Evolutionary conservation across 2,888 invertebrate species (phyloP), one percentile per base, ranked within the genome.

Genomic region (Himalopsyche anomala): DNA sequence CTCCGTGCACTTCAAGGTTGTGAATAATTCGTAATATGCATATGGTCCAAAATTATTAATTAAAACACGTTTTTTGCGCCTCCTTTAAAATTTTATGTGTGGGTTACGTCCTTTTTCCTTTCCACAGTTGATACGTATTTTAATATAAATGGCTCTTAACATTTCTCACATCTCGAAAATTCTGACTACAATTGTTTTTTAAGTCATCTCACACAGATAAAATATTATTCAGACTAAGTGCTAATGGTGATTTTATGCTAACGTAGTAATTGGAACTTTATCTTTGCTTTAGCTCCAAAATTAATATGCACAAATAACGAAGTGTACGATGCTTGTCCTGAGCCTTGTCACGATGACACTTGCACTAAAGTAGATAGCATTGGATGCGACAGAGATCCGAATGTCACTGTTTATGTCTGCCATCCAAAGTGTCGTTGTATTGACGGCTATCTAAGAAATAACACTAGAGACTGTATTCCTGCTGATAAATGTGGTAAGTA

Each of bases 321-420:
- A 80, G 81, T 85, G 6, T 87, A 85, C 45, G 81, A 85, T 17
- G 42, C 83, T 4, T 87, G 87, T 36, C 87, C 87, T 19, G 80
- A 69, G 5, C 42, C 36, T 51, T 87, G 87, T 42, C 51, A 54
- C 11, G 84, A 84, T 42, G 84, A 84, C 55, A 74, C 79, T 12
- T 84, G 84, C n/a, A 19, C 36, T 17, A 38, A 9, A n/a, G 84
- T 54, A n/a, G 45, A 51, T 17, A 51, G 36, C n/a, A 74, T 84
- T 17, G n/a, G 54, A 1, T 84, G 84, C 12, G 36, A 74, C 19
- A 28, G 19, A 15, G 54, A 38, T 17, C 54, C 38, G 17, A 28
- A 40, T 6, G 5, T 0, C 4, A 19, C 79, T n/a, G 79, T 36
- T 17, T 45, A 19, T 38, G 40, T 84, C 54, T 87, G 87, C 40